A percentile compares a stretch with the other conserved stretches of the same genome.
phyloP scores from a whole-genome alignment of 92 coral and sea anemone species.

The Actinernus sp. region DNA sequence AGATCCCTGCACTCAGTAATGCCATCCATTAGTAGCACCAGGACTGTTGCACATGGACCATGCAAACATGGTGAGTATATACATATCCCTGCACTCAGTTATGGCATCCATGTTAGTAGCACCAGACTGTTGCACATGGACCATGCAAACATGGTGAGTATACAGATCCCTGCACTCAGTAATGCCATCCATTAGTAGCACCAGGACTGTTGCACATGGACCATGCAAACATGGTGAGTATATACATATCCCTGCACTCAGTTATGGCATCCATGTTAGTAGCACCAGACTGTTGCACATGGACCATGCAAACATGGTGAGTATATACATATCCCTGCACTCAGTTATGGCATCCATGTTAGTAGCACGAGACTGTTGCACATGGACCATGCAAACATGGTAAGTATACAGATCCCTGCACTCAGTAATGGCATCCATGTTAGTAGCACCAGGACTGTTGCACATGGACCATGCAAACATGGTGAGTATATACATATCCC shows the following conservation, averaged over 20 bases:
- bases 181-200: constrained; percentile 63
- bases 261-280: too few relatives aligned
- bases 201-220: constrained; percentile 78
- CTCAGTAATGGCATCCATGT: constrained; percentile 80
- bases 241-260: too few relatives aligned
- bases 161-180: background rate
- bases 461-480: constrained; percentile 85
- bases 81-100: too few relatives aligned
- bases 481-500: too few relatives aligned
- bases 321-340: too few relatives aligned
- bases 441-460: constrained; percentile 87
- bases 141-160: background rate
- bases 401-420: too few relatives aligned
- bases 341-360: too few relatives aligned
- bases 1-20: background rate
- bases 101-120: background rate
- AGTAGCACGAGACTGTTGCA: too few relatives aligned
- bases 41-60: background rate
- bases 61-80: background rate
- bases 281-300: too few relatives aligned
- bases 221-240: constrained; percentile 72
- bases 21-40: background rate
- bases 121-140: background rate
- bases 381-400: too few relatives aligned
- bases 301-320: too few relatives aligned